Evolutionary conservation across 2,888 invertebrate species (phyloP).

Genomic region (Tiliacea aurago): DNA sequence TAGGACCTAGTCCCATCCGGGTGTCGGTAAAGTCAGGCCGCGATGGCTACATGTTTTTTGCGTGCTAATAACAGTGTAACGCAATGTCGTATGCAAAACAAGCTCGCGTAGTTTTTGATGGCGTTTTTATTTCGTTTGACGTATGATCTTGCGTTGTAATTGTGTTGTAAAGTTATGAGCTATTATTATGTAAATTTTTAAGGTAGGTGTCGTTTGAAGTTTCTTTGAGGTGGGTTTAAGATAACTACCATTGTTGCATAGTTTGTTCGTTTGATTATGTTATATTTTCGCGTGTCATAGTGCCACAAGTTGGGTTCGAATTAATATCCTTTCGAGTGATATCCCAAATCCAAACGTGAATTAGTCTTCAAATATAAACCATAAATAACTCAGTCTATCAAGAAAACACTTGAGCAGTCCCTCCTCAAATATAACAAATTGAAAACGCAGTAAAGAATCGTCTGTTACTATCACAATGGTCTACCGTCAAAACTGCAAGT

Average conservation of each 20-base stretch:
- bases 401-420: not conserved
- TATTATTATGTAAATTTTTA: constrained; percentile 32
- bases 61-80: constrained; percentile 61
- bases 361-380: not conserved
- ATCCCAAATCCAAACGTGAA: not conserved
- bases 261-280: not conserved
- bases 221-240: not conserved
- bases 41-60: constrained; percentile 58
- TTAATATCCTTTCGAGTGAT: not conserved
- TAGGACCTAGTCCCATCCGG: constrained; percentile 57
- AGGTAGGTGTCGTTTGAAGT: constrained; percentile 4
- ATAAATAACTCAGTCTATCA: not conserved
- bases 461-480: constrained; percentile 23
- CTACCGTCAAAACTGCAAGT: constrained; percentile 56
- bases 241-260: not conserved
- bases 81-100: constrained; percentile 58
- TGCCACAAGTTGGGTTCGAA: not conserved
- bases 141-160: constrained; percentile 50
- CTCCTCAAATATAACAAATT: constrained; percentile 10
- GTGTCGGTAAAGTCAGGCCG: constrained; percentile 50
- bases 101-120: constrained; percentile 48
- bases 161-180: constrained; percentile 41
- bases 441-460: constrained; percentile 5
- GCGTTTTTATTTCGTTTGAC: constrained; percentile 56
- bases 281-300: not conserved